Conservation (phyloP, 2,888 invertebrate genomes). For the Acanthosepion pharaonis region DNA sequence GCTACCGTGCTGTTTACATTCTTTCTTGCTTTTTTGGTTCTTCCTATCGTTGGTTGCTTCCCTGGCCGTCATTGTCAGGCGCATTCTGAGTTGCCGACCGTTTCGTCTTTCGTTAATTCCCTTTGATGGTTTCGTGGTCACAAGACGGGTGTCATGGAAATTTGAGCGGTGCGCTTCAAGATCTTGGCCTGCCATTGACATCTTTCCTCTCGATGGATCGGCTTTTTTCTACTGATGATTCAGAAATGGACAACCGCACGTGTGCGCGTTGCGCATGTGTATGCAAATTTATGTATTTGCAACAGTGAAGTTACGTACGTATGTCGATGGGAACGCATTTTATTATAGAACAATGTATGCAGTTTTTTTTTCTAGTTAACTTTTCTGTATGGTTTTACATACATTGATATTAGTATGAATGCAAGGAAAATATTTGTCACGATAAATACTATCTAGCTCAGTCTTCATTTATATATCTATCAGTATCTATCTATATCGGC, state of each 20-base stretch:
- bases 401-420: no score
- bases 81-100: constrained; percentile 16
- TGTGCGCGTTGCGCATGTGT: background rate
- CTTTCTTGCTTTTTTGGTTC: background rate
- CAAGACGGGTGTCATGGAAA: constrained; percentile 21
- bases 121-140: background rate
- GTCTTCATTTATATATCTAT: background rate
- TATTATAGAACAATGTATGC: background rate
- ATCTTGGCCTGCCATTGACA: constrained; percentile 9
- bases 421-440: no score
- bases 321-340: background rate
- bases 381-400: no score
- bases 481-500: background rate
- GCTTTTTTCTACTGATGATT: background rate
- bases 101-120: background rate
- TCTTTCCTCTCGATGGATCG: background rate
- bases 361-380: no score
- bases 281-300: background rate
- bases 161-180: constrained; percentile 21
- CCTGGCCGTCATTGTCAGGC: background rate
- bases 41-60: no score
- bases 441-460: no score
- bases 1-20: background rate
- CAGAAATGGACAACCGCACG: constrained; percentile 1
- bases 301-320: background rate